A percentile compares a stretch with the other conserved stretches of the same genome.
Evolutionary conservation across 2,797 vertebrate genomes (phyloP).

Genomic region (Argentina silus): DNA sequence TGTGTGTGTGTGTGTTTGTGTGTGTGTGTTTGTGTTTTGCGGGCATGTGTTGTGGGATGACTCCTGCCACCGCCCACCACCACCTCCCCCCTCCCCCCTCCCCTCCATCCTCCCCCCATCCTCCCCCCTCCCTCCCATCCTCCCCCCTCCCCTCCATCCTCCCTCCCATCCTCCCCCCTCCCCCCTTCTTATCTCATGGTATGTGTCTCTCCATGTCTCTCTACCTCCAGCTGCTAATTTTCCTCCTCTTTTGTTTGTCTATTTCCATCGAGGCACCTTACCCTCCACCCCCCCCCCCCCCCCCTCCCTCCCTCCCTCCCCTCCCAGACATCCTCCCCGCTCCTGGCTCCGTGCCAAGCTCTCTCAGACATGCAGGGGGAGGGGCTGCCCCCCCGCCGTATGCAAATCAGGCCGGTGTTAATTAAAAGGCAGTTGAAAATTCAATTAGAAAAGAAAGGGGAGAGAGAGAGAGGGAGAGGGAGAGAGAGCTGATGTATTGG

Average conservation of each 20-base stretch:
- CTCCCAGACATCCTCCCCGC: conserved; percentile 38
- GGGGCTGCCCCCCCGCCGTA: conserved; percentile 41
- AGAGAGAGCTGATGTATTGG: not conserved
- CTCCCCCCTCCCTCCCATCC: conserved; percentile 7
- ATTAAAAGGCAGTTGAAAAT: conserved; percentile 78
- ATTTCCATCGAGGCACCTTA: too few relatives aligned
- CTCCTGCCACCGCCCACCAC: too few relatives aligned
- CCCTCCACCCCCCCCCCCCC: conserved; percentile 29
- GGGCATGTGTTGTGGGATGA: conserved; percentile 15
- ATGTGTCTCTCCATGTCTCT: conserved; percentile 54
- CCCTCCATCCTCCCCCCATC: conserved; percentile 1
- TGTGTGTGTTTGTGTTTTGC: not conserved
- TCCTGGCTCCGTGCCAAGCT: conserved; percentile 71
- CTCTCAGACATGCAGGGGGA: conserved; percentile 61
- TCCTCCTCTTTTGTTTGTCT: too few relatives aligned
- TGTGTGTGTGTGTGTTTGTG: not conserved
- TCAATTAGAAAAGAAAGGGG: conserved; percentile 62
- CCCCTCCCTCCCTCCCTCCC: conserved; percentile 22
- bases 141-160: conserved; percentile 46
- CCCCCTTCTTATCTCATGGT: conserved; percentile 44
- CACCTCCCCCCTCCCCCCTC: not conserved
- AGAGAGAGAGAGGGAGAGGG: conserved; percentile 21
- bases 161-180: conserved; percentile 47
- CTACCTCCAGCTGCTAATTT: conserved; percentile 15
- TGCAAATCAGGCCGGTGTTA: conserved; percentile 66